phyloP scores from a whole-genome alignment of 2,888 invertebrate genomes.

The Kuschelorhynchus macadamiae region DNA sequence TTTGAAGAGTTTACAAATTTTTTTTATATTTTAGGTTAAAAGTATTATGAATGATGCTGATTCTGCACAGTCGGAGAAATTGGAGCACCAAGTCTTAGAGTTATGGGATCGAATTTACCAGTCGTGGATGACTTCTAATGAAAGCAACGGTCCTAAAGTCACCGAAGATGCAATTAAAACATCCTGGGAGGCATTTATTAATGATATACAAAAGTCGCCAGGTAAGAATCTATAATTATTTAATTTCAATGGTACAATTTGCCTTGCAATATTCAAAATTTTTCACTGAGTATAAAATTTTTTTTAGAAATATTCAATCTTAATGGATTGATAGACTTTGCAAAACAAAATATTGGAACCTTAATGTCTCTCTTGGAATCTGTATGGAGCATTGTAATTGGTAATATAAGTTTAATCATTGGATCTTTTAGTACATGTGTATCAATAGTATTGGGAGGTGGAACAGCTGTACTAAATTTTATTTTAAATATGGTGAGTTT shows the following conservation, averaged over 20 bases:
- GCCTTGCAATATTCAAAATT: too few species aligned
- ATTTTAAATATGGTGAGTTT: conserved; percentile 82
- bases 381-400: conserved; percentile 91
- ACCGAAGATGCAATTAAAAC: conserved; percentile 80
- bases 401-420: conserved; percentile 89
- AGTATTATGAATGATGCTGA: conserved; percentile 86
- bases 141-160: conserved; percentile 78
- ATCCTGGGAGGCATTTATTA: conserved; percentile 80
- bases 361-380: conserved; percentile 89
- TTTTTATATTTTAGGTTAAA: conserved; percentile 73
- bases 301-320: conserved; percentile 78
- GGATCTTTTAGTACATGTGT: conserved; percentile 89
- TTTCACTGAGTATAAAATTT: neutral
- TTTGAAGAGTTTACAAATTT: too few species aligned
- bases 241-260: neutral
- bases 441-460: conserved; percentile 89
- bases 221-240: conserved; percentile 68
- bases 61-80: conserved; percentile 82
- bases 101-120: conserved; percentile 96
- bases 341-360: conserved; percentile 91
- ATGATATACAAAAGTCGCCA: conserved; percentile 81
- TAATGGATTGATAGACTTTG: conserved; percentile 83
- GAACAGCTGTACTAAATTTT: conserved; percentile 91
- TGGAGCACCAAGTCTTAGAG: conserved; percentile 91
- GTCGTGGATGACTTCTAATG: conserved; percentile 86